phyloP scores from a whole-genome alignment of 2,888 invertebrate genomes.

The Drosophila helvetica region DNA sequence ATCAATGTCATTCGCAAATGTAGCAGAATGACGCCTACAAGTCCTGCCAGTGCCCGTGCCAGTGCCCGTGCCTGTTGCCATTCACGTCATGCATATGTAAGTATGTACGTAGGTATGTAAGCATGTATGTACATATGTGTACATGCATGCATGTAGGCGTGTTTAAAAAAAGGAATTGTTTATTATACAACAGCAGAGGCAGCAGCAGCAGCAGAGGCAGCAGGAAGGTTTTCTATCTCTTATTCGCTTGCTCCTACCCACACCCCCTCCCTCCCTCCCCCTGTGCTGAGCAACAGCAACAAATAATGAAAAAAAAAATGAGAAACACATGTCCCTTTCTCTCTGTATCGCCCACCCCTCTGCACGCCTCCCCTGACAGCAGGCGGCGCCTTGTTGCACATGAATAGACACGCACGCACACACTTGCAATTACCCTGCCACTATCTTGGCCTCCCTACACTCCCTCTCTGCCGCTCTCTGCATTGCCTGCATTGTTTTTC shows the following conservation, averaged over 20 bases:
- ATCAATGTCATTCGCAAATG: not conserved
- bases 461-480: too few relatives aligned
- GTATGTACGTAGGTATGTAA: not conserved
- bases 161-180: not conserved
- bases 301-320: not conserved
- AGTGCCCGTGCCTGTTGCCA: slow-evolving; percentile 4
- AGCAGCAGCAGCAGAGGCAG: not conserved
- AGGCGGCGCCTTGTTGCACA: slow-evolving; percentile 68
- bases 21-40: not conserved
- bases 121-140: not conserved
- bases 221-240: not conserved
- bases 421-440: not conserved
- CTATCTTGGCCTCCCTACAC: not conserved
- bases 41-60: not conserved
- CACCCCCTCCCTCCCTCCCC: not conserved
- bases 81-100: slow-evolving; percentile 8
- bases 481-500: not conserved
- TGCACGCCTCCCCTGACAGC: slow-evolving; percentile 53
- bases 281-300: not conserved
- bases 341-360: too few relatives aligned
- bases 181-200: not conserved
- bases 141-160: slow-evolving; percentile 1
- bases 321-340: not conserved
- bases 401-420: slow-evolving; percentile 58
- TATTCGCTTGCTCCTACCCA: not conserved